Evolutionary conservation across 2,113 vertebrate genomes (phyloP).

Genomic region (Pithys albifrons): DNA sequence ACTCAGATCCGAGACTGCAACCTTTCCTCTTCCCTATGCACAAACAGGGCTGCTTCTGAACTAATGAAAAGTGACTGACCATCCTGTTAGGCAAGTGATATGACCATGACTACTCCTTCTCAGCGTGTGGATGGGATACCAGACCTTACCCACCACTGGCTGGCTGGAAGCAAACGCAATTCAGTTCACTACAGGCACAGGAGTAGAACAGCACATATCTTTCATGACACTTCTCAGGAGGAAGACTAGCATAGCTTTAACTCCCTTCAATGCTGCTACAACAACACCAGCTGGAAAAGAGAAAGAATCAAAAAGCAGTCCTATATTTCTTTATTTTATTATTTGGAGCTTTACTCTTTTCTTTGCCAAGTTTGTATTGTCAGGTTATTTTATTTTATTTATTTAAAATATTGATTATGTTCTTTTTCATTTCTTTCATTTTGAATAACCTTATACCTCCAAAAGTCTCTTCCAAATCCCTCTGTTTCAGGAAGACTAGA

Average conservation of each 20-base stretch:
- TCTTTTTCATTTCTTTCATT: neutral
- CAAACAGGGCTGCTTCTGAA: neutral
- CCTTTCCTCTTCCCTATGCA: neutral
- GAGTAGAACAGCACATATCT: neutral
- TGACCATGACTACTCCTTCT: neutral
- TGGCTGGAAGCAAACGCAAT: neutral
- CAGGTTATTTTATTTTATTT: neutral
- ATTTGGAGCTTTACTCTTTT: neutral
- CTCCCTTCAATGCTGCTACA: neutral
- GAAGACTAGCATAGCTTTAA: neutral
- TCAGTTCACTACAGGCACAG: neutral
- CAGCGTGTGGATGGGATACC: neutral
- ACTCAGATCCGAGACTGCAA: fast-evolving
- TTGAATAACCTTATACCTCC: neutral
- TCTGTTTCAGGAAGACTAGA: neutral
- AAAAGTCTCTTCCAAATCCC: neutral
- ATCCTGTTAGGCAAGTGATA: neutral
- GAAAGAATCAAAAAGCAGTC: neutral
- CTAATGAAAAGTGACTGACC: neutral
- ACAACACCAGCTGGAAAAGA: neutral
- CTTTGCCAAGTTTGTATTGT: neutral
- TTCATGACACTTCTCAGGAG: neutral
- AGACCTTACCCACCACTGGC: neutral
- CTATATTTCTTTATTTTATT: neutral
- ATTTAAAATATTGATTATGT: neutral